phyloP scores from a whole-genome alignment of 2,888 invertebrate genomes.

The Leptopilina drosophilae region DNA sequence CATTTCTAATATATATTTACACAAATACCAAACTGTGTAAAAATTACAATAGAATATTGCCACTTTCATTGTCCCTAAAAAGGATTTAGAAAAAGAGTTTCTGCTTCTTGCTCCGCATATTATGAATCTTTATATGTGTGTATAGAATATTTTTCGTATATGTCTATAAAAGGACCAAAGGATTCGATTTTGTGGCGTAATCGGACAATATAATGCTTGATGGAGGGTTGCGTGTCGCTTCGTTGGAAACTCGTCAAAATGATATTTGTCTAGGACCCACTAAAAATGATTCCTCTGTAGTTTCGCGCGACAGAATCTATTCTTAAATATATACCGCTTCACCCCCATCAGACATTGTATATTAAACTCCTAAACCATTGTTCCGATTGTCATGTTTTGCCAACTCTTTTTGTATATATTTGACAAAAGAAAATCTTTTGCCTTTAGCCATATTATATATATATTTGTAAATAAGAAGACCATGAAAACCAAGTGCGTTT shows the following conservation, averaged over 20 bases:
- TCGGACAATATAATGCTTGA: constrained; percentile 36
- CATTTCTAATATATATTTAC: too few species aligned
- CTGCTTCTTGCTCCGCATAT: neutral
- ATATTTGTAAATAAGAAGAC: constrained; percentile 21
- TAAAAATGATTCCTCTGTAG: constrained; percentile 45
- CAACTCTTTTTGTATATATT: constrained; percentile 69
- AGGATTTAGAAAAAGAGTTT: constrained; percentile 21
- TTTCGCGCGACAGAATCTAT: constrained; percentile 51
- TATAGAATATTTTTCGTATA: neutral
- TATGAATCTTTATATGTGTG: too few species aligned
- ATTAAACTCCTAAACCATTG: constrained; percentile 54
- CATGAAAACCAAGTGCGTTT: constrained; percentile 45
- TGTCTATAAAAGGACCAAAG: neutral
- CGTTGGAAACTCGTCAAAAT: constrained; percentile 60
- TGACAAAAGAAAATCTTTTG: constrained; percentile 59
- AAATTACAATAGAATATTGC: too few species aligned
- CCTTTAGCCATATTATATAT: constrained; percentile 49
- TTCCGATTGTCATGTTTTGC: constrained; percentile 75
- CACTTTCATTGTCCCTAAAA: constrained; percentile 1
- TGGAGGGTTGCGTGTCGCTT: constrained; percentile 27
- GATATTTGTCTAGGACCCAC: constrained; percentile 64
- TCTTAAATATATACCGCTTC: constrained; percentile 55
- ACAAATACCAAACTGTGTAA: too few species aligned
- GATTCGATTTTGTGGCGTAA: constrained; percentile 51
- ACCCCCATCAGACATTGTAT: constrained; percentile 57